A percentile compares a stretch with the other conserved stretches of the same genome.
phyloP scores from a whole-genome alignment of 2,113 vertebrate species.

The Muntiacus muntjak region DNA sequence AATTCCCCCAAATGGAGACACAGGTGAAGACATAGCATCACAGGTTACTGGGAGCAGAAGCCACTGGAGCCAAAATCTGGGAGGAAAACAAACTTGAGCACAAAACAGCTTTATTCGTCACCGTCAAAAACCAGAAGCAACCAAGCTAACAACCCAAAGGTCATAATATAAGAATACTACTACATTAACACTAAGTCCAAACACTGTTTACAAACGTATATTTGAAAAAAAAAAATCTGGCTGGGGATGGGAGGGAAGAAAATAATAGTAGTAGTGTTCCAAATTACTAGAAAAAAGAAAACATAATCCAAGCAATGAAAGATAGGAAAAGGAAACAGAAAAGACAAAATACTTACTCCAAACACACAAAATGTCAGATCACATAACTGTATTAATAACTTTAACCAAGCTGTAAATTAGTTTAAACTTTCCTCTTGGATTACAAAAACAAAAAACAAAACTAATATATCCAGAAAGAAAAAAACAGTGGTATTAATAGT shows the following conservation, averaged over 20 bases:
- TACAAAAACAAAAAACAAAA: background rate
- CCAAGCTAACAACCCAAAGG: background rate
- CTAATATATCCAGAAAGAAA: background rate
- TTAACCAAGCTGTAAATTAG: background rate
- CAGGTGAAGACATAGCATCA: background rate
- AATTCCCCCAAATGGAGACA: background rate
- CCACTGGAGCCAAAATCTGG: background rate
- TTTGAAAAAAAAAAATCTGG: background rate
- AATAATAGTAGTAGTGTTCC: background rate
- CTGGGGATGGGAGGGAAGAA: background rate
- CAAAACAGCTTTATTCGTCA: background rate
- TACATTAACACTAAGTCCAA: background rate
- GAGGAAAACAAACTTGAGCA: background rate
- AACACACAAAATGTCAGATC: background rate
- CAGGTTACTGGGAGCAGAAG: background rate
- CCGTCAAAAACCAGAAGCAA: background rate
- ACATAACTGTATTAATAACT: background rate
- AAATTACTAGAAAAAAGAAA: slow-evolving; percentile 6
- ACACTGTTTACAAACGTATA: background rate
- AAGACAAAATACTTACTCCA: background rate
- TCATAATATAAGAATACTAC: background rate
- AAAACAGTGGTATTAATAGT: background rate
- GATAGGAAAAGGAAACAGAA: background rate
- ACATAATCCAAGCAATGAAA: background rate
- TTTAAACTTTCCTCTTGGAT: background rate